These are phyloP conservation scores for Idaea biselata DNA, from an alignment of 2,888 invertebrate genomes.

Conservation along the genomic window DNA sequence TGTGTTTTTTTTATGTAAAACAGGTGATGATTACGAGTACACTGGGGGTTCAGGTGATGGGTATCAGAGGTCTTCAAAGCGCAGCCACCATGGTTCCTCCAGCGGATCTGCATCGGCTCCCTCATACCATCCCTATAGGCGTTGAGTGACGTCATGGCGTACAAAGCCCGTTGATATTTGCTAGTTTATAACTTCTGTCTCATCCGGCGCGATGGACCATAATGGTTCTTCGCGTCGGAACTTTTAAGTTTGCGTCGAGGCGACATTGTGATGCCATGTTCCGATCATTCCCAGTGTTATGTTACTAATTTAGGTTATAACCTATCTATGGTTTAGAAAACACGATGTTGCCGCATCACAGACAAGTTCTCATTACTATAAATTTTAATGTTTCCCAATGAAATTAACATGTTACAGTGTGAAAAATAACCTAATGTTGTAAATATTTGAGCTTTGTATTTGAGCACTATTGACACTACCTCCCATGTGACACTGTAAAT, in stretches of 20 bases:
- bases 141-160: conserved; percentile 46
- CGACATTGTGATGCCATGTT: not conserved
- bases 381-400: not conserved
- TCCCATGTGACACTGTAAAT: conserved; percentile 12
- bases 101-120: conserved; percentile 63
- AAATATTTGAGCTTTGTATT: not conserved
- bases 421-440: not conserved
- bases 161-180: conserved; percentile 16
- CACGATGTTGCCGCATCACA: not conserved
- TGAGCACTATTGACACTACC: not conserved
- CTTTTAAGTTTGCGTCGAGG: not conserved
- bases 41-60: conserved; percentile 76
- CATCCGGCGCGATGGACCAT: not conserved
- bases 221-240: not conserved
- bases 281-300: not conserved
- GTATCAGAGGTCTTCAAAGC: conserved; percentile 70
- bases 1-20: conserved; percentile 21
- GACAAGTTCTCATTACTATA: not conserved
- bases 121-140: conserved; percentile 76
- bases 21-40: conserved; percentile 76
- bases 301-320: not conserved
- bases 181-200: conserved; percentile 14
- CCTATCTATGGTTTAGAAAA: not conserved
- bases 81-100: conserved; percentile 64
- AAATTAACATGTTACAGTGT: not conserved